Evolutionary conservation across 2,888 invertebrate species (phyloP), one percentile per base, ranked within the genome.

Genomic region (Brassicogethes aeneus): DNA sequence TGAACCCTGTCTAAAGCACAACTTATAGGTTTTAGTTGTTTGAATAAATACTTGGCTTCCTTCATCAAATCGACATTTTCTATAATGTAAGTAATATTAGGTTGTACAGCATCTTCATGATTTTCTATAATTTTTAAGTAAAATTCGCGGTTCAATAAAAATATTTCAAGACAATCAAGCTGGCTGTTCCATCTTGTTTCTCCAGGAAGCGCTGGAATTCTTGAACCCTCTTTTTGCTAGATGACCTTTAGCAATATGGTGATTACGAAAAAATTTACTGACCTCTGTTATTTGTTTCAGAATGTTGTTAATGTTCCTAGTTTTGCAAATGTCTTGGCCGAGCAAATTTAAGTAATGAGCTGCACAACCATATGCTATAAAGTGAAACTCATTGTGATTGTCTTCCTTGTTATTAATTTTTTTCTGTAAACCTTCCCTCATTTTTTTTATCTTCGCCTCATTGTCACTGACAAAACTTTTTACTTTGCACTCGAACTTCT

Each of bases 391-490:
- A 40, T 2, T 17, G 13, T 23, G 8, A 12, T 40, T 15, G 14
- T 3, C 15, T n/a, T n/a, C n/a, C n/a, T n/a, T n/a, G n/a, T n/a
- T n/a, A n/a, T 39, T 38, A n/a, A 40, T 15, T 40, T 29, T 17
- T 17, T 40, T 12, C 14, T 39, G 29, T 40, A 40, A 38, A n/a
- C 8, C 3, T 5, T 16, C 2, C 3, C 40, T 39, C 40, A 40
- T 40, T 23, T 39, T 40, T 39, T 17, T 40, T 37, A 41, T 40
- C 31, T 39, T 39, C n/a, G n/a, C n/a, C n/a, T n/a, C n/a, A 38
- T 40, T 40, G 10, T 40, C 40, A 16, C 37, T 39, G 13, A 41
- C 38, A 14, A 41, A 41, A 29, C 41, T 41, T 39, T 16, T 41
- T 15, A 41, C 41, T 12, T 10, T 17, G 29, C 41, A 41, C 13